These are phyloP conservation scores for Rhea pennata DNA, from an alignment of 2,113 vertebrate species.

Conservation along the genomic window DNA sequence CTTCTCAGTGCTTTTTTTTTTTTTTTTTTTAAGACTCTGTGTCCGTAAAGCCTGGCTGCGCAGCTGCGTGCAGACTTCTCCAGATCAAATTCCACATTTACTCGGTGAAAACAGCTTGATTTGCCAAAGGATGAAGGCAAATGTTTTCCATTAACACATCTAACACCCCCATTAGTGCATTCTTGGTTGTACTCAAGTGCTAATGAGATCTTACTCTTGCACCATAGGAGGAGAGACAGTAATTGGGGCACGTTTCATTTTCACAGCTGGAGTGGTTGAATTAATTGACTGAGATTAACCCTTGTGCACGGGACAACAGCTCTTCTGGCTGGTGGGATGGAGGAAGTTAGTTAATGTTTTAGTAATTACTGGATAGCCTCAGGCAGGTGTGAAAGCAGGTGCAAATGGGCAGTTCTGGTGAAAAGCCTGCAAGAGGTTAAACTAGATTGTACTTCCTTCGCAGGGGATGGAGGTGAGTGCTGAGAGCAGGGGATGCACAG, in stretches of 20 bases:
- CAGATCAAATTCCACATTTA: background rate
- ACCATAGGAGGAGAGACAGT: background rate
- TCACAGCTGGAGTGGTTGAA: background rate
- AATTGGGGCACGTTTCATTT: constrained; percentile 5
- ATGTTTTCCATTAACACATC: constrained; percentile 54
- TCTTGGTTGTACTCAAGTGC: background rate
- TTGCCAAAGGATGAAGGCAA: background rate
- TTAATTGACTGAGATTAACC: constrained; percentile 25
- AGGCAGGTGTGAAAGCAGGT: background rate
- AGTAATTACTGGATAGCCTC: background rate
- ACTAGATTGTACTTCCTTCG: background rate
- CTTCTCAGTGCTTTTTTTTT: background rate
- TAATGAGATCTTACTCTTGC: constrained; percentile 42
- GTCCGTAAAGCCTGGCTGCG: accelerated
- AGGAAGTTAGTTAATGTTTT: background rate
- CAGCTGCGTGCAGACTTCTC: background rate
- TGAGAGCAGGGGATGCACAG: background rate
- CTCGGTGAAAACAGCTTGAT: constrained; percentile 4
- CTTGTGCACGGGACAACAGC: background rate
- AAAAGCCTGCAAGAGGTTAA: background rate
- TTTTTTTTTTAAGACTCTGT: background rate
- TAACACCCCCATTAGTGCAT: background rate
- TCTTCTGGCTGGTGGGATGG: background rate
- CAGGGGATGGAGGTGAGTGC: accelerated
- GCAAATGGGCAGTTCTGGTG: background rate